Percentiles rank a stretch among this genome's conserved stretches.
phyloP scores from a whole-genome alignment of 2,888 invertebrate species.

The Xestobium rufovillosum region DNA sequence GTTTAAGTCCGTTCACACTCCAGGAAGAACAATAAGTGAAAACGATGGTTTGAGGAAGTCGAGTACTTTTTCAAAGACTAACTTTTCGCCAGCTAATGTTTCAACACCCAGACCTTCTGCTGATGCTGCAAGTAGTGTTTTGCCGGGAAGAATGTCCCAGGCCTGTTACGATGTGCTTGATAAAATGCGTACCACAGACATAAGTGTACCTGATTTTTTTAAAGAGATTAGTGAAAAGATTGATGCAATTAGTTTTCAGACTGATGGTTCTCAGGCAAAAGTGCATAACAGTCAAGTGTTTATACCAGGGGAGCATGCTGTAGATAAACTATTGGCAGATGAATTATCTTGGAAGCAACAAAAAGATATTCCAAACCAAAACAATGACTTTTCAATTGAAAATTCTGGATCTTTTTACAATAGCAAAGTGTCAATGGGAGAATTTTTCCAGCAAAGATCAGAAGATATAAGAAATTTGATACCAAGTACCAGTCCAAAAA shows the following conservation, averaged over 20 bases:
- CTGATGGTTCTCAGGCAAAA: no score
- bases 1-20: slow-evolving; percentile 9
- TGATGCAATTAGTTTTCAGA: no score
- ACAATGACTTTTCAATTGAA: slow-evolving; percentile 20
- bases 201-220: slow-evolving; percentile 28
- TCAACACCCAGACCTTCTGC: slow-evolving; percentile 33
- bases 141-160: background rate
- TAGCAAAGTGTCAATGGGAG: slow-evolving; percentile 38
- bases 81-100: slow-evolving; percentile 20
- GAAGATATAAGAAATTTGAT: slow-evolving; percentile 36
- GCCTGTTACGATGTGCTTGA: slow-evolving; percentile 19
- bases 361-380: slow-evolving; percentile 28
- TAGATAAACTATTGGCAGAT: slow-evolving; percentile 39
- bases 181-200: slow-evolving; percentile 27
- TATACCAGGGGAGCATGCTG: slow-evolving; percentile 37
- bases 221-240: slow-evolving; percentile 27
- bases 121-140: slow-evolving; percentile 5
- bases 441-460: slow-evolving; percentile 43
- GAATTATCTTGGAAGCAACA: slow-evolving; percentile 42
- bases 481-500: slow-evolving; percentile 28
- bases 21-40: slow-evolving; percentile 35
- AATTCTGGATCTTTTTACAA: slow-evolving; percentile 16
- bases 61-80: slow-evolving; percentile 6
- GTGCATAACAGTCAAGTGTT: no score
- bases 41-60: slow-evolving; percentile 30